phyloP scores from a whole-genome alignment of 2,113 vertebrate species.

The Pseudopipra pipra region DNA sequence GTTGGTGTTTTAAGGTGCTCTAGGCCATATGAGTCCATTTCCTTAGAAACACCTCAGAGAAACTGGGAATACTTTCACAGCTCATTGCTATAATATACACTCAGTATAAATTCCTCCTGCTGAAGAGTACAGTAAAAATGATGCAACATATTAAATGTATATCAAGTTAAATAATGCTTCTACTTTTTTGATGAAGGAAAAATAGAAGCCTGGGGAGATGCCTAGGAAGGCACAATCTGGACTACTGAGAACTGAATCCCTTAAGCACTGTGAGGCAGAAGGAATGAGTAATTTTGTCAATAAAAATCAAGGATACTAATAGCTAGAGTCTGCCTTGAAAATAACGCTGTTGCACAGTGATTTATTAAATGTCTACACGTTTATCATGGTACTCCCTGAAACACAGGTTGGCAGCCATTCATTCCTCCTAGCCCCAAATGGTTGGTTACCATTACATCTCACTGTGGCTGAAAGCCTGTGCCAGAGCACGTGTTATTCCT shows the following conservation, averaged over 20 bases:
- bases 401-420: not conserved
- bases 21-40: conserved; percentile 12
- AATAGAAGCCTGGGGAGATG: not conserved
- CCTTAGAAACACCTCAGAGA: conserved; percentile 1
- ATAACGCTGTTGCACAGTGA: not conserved
- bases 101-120: not conserved
- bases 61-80: not conserved
- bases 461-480: not conserved
- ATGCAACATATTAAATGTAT: not conserved
- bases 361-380: not conserved
- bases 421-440: not conserved
- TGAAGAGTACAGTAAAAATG: not conserved
- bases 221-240: not conserved
- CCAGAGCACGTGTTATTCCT: not conserved
- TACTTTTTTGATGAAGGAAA: conserved; percentile 1
- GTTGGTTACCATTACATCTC: not conserved
- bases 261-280: not conserved
- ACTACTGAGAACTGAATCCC: not conserved
- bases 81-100: conserved; percentile 7
- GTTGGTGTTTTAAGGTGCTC: not conserved
- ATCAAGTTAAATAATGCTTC: conserved; percentile 26
- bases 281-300: not conserved
- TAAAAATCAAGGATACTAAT: not conserved
- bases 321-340: not conserved
- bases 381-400: not conserved